Base-by-base conservation (phyloP, 30 jellyfish, hydroid and myxozoan genomes). In the Hydractinia echinata region DNA sequence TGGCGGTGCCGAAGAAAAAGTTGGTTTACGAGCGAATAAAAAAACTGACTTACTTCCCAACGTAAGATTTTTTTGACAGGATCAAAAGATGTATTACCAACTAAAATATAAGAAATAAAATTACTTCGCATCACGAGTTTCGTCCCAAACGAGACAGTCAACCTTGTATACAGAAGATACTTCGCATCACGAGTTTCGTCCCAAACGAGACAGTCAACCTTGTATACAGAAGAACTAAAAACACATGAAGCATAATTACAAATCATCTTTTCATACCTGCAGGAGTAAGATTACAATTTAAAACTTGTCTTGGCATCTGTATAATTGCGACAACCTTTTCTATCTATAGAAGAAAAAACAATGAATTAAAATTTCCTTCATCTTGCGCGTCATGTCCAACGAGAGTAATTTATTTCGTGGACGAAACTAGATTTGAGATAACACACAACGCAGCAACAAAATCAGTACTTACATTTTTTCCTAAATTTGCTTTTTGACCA, bases 271-370 rank as follows among this genome's bases (percentile, higher is more conserved):
- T 39, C 82, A 52, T 58, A 90, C 97, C 97, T 55, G 89, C 55
- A 6, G 97, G 97, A 0, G 95, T 86, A 9, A 90, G 79, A 81
- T 90, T 85, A 64, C 95, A 85, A 72, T 86, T 79, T 67, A 85
- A 71, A 69, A 90, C 89, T 77, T 90, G 94, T 58, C 86, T 82
- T 56, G 97, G 97, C 95, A 90, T 85, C 73, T 76, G 91, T 7
- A 86, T 88, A 14, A 94, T 85, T 9, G 90, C 94, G 51, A 90
- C 95, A 51, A 83, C 88, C 62, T 90, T 77, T 82, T 90, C 97
- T 66, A 90, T 85, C 97, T 90, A 56, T 51, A 81, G n/a, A n/a
- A n/a, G n/a, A 8, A 51, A 8, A 13, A 8, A 39, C 10, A 21
- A 18, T 0, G 2, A 44, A 64, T 6, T 64, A 44, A 64, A 64